These are phyloP conservation scores for Diglossa brunneiventris DNA, from an alignment of 2,113 vertebrate genomes.

Conservation along the genomic window DNA sequence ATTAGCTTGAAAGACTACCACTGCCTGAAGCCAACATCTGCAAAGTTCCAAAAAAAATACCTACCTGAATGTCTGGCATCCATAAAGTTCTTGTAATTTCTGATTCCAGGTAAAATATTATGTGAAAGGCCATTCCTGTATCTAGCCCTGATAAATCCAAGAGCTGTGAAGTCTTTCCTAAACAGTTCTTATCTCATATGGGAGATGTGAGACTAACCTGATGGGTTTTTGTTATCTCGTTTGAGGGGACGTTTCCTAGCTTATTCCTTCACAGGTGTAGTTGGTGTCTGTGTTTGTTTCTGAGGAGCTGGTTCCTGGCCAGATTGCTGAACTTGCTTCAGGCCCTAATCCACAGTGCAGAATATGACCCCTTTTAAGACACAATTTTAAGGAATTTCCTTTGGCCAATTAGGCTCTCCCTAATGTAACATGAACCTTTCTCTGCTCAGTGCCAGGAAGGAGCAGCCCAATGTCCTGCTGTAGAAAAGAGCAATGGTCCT, in stretches of 20 bases:
- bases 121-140: not conserved
- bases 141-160: not conserved
- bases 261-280: not conserved
- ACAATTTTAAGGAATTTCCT: not conserved
- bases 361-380: not conserved
- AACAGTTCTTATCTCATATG: not conserved
- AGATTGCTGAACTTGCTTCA: not conserved
- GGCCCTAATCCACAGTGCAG: not conserved
- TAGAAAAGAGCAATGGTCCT: not conserved
- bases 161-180: not conserved
- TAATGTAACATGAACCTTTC: not conserved
- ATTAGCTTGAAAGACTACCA: not conserved
- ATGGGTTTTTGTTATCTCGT: accelerated
- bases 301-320: not conserved
- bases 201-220: not conserved
- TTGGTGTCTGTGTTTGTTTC: not conserved
- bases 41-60: constrained; percentile 11
- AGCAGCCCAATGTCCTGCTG: not conserved
- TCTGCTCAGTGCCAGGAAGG: not conserved
- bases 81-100: constrained; percentile 4
- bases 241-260: not conserved
- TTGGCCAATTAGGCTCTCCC: not conserved
- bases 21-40: constrained; percentile 4
- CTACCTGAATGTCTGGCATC: constrained; percentile 13
- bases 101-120: constrained; percentile 43